Evolutionary conservation across 2,888 invertebrate genomes (phyloP).

Genomic region (Polydrusus tereticollis): DNA sequence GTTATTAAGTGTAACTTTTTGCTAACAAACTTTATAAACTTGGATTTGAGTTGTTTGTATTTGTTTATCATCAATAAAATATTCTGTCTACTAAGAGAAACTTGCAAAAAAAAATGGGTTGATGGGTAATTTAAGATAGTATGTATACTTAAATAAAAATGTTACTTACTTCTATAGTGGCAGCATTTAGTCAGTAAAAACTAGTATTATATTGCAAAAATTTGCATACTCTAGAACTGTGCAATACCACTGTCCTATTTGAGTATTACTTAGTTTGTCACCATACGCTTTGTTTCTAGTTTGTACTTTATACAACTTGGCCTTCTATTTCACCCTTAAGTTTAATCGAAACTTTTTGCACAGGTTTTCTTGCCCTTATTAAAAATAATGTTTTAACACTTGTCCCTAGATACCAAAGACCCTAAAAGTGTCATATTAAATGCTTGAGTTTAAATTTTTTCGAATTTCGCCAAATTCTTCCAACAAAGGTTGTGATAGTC

Average conservation of each 20-base stretch:
- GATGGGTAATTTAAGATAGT: constrained; percentile 55
- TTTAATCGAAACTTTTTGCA: constrained; percentile 53
- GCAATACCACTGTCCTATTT: constrained; percentile 65
- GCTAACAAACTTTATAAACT: constrained; percentile 10
- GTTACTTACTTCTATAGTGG: constrained; percentile 61
- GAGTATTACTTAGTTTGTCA: constrained; percentile 42
- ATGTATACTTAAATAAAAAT: constrained; percentile 56
- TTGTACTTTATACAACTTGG: constrained; percentile 56
- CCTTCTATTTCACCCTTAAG: constrained; percentile 41
- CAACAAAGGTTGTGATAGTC: constrained; percentile 68
- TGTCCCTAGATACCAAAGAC: constrained; percentile 67
- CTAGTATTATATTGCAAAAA: constrained; percentile 62
- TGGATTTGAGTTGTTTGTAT: neutral
- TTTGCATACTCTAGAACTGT: constrained; percentile 61
- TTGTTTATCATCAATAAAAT: neutral
- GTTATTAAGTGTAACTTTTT: neutral
- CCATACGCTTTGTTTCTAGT: constrained; percentile 61
- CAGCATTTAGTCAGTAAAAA: constrained; percentile 65
- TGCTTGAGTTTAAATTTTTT: constrained; percentile 51
- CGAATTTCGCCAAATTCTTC: constrained; percentile 66
- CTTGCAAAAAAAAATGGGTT: constrained; percentile 55
- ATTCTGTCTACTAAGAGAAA: constrained; percentile 44
- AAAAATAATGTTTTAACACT: constrained; percentile 54
- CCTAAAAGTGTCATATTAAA: constrained; percentile 64
- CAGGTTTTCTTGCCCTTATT: constrained; percentile 58